Evolutionary conservation across 1,140 invertebrate genomes (phyloP), one percentile per base, ranked within the genome.

Genomic region (Laupala kohalensis): DNA sequence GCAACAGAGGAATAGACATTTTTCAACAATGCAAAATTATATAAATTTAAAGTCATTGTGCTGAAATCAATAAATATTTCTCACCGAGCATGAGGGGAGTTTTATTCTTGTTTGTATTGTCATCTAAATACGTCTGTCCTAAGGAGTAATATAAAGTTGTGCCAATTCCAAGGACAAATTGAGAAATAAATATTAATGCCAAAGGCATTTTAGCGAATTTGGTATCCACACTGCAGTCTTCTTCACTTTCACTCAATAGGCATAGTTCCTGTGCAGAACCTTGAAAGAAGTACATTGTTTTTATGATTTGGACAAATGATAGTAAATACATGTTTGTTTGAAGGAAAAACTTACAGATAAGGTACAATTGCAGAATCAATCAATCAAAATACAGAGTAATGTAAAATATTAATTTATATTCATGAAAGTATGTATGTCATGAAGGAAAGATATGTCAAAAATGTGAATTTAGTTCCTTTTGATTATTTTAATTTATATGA

Each of bases 101-200:
- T 75, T 87, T 87, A 19, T 84, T 87, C 74, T 88, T 87, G 75
- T 88, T 87, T 0, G 87, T 86, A 74, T 89, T 90, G 72, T 90
- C 89, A 76, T 90, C 89, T 68, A 90, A 75, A 75, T 90, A 90
- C 1, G 88, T 87, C 74, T 89, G 86, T 3, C 89, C 88, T n/a
- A 90, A 78, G 3, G 86, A 84, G 77, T 87, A 89, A 77, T 89
- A 89, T 24, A 90, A 76, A 0, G 88, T 88, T 25, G 87, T 87
- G 24, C 88, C 88, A 71, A 90, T 87, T 12, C 89, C 88, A 24
- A 88, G 81, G 53, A 90, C 84, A 75, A 90, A 90, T 77, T 90
- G 88, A 0, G 88, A 89, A 25, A 88, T 74, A 72, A 90, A 90
- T 65, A 89, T 84, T 0, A 89, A 76, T 5, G 89, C 74, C n/a